Conservation (phyloP, 2,888 invertebrate genomes). For the Tinea trinotella region DNA sequence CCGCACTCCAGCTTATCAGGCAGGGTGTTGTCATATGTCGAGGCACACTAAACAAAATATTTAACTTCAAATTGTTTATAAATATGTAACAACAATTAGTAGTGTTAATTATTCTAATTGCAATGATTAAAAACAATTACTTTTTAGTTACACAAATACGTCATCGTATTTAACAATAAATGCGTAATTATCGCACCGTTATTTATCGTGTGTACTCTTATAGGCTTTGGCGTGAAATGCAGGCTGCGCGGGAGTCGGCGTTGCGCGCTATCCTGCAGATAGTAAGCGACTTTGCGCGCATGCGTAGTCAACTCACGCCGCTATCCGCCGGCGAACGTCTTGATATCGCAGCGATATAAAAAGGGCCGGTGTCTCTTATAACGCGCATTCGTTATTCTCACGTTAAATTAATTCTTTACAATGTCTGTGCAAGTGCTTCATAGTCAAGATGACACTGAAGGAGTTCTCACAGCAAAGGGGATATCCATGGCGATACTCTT, state of each 20-base stretch:
- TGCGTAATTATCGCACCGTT: slow-evolving; percentile 20
- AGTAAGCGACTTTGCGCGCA: slow-evolving; percentile 28
- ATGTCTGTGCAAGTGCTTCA: slow-evolving; percentile 32
- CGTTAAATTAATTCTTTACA: slow-evolving; percentile 22
- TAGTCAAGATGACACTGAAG: slow-evolving; percentile 43
- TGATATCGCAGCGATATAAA: slow-evolving; percentile 50
- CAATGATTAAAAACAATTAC: background rate
- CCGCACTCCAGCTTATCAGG: too few relatives aligned
- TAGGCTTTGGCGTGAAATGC: slow-evolving; percentile 35
- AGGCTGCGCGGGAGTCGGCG: slow-evolving; percentile 43
- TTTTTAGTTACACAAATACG: too few relatives aligned
- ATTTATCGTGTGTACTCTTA: slow-evolving; percentile 30
- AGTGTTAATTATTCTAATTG: background rate
- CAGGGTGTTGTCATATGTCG: too few relatives aligned
- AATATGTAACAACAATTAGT: background rate
- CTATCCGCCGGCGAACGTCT: slow-evolving; percentile 54
- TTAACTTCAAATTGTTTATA: too few relatives aligned
- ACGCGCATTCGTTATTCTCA: background rate
- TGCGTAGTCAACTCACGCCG: slow-evolving; percentile 50
- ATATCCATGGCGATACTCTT: slow-evolving; percentile 86
- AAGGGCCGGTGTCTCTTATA: slow-evolving; percentile 31
- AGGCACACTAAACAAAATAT: too few relatives aligned
- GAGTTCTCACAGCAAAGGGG: slow-evolving; percentile 79
- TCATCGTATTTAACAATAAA: too few relatives aligned
- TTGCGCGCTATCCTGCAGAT: slow-evolving; percentile 24